phyloP scores from a whole-genome alignment of 2,113 vertebrate species.

The Vanacampus margaritifer region DNA sequence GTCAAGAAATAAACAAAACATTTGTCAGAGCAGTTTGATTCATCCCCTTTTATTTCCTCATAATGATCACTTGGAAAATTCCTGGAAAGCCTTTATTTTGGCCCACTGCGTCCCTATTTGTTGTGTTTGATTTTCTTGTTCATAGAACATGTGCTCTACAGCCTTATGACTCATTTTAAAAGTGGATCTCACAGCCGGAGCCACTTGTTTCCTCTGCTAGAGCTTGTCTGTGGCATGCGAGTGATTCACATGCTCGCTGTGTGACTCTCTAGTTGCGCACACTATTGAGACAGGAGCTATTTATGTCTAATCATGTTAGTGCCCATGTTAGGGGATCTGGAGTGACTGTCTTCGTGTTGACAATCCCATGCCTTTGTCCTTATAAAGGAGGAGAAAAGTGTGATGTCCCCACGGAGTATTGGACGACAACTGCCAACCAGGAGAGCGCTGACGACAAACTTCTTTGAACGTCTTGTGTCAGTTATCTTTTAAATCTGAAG shows the following conservation, averaged over 20 bases:
- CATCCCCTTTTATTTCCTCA: neutral
- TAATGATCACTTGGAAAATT: neutral
- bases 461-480: neutral
- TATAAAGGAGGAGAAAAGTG: slow-evolving; percentile 45
- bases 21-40: slow-evolving; percentile 36
- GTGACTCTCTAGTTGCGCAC: slow-evolving; percentile 56
- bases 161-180: slow-evolving; percentile 1
- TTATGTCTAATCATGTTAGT: slow-evolving; percentile 70
- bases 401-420: neutral
- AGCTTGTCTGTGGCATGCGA: slow-evolving; percentile 43
- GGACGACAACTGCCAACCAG: neutral
- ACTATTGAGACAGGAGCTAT: slow-evolving; percentile 62
- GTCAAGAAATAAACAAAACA: slow-evolving; percentile 53
- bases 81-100: neutral
- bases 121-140: too few species aligned
- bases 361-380: slow-evolving; percentile 58
- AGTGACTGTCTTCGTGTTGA: slow-evolving; percentile 57
- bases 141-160: neutral
- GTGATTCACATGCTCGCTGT: slow-evolving; percentile 35
- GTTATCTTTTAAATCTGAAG: neutral
- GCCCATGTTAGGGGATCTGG: slow-evolving; percentile 70
- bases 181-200: slow-evolving; percentile 1
- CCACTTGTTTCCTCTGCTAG: slow-evolving; percentile 22
- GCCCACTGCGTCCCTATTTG: too few species aligned
- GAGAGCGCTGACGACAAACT: too few species aligned